Evolutionary conservation across 2,797 vertebrate species (phyloP), one percentile per base, ranked within the genome.

Genomic region (Falco concolor): DNA sequence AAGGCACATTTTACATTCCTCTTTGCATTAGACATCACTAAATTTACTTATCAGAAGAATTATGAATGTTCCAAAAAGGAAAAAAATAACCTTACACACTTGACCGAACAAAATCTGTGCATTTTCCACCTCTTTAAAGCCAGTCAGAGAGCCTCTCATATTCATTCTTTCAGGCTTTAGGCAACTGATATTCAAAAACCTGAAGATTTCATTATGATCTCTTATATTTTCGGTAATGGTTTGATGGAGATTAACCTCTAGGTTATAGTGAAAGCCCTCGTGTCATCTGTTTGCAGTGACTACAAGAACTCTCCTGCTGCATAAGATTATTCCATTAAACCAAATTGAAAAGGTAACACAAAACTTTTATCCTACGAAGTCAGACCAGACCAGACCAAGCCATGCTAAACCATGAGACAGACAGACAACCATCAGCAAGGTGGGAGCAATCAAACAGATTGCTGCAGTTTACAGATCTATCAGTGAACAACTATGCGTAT

Each of bases 171-270:
- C 59, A 84, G 50, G 57, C 45, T 84, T 92, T 57, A 87, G 72
- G 44, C 59, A 93, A 90, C 36, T 32, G 70, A 93, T 94, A 94
- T 73, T 86, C 42, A 79, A 84, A 95, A 67, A 14, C 12, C 19
- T 30, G 22, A 89, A 91, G 67, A 93, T 87, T 87, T 92, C 63
- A 91, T 93, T 91, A 94, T 42, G 67, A 93, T 82, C n/a, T 49
- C 67, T 70, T 91, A 36, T 44, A 93, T 84, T 91, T 70, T 94
- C 80, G 60, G 52, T 67, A 95, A 91, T 24, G n/a, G 67, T 52
- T 57, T 74, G 72, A 81, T 67, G 57, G 61, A 94, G 89, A 86
- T 95, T 94, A 96, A 94, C 85, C 70, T 93, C 36, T 50, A 73
- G 87, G 80, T 91, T 95, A 60, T 27, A 82, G 11, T 38, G 52